Conservation (phyloP, 2,888 invertebrate species). For the Hypolimnas misippus region DNA sequence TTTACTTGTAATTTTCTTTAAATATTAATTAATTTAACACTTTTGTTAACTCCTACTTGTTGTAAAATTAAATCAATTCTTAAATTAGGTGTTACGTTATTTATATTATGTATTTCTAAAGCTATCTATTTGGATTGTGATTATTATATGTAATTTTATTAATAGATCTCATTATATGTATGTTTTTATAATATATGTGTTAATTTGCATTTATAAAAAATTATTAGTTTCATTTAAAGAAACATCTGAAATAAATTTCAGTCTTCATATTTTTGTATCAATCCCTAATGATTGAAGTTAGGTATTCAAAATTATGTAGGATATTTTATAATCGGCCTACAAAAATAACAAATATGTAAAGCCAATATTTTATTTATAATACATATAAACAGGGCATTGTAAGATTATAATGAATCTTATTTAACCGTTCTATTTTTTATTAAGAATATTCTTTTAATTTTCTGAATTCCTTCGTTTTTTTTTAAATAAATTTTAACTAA, state of each 20-base stretch:
- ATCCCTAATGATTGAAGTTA: neutral
- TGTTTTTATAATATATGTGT: neutral
- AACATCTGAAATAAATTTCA: too few relatives aligned
- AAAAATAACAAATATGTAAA: neutral
- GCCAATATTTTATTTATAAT: neutral
- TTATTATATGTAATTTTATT: constrained; percentile 1
- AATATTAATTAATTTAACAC: too few relatives aligned
- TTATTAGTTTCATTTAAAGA: neutral
- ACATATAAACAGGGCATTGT: constrained; percentile 1
- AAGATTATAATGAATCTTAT: neutral
- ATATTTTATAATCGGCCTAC: constrained; percentile 1
- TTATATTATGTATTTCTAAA: constrained; percentile 4
- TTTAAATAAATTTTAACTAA: constrained; percentile 30
- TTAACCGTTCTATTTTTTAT: constrained; percentile 5
- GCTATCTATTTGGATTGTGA: neutral
- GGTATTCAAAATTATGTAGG: too few relatives aligned
- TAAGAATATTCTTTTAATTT: neutral
- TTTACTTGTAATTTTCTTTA: too few relatives aligned
- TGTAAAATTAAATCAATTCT: neutral
- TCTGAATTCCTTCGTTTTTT: constrained; percentile 31
- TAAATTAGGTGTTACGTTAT: neutral
- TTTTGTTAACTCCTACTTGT: neutral
- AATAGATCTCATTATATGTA: constrained; percentile 24
- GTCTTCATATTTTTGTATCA: neutral
- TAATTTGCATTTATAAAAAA: constrained; percentile 7